phyloP scores from a whole-genome alignment of 2,113 vertebrate genomes.

The Arenaria interpres region DNA sequence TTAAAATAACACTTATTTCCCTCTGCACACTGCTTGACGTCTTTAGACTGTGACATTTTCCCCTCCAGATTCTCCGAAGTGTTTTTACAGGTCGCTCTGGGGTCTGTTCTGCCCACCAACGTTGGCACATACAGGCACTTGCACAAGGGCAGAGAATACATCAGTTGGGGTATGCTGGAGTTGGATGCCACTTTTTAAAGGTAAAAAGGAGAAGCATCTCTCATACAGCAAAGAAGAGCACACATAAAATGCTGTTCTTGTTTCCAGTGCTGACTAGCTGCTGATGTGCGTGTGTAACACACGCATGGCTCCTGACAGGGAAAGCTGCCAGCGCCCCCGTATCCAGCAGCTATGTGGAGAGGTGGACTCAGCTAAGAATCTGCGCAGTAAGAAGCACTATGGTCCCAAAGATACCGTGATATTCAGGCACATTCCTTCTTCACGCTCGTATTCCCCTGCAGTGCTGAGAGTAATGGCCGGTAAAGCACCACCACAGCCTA shows the following conservation, averaged over 20 bases:
- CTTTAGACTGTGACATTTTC: background rate
- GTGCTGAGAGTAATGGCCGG: background rate
- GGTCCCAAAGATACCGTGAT: background rate
- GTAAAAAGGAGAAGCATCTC: background rate
- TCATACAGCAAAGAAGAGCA: background rate
- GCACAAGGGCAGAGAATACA: background rate
- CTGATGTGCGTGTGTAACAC: background rate
- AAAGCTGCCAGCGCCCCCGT: background rate
- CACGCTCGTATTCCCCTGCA: background rate
- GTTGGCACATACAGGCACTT: rapidly evolving
- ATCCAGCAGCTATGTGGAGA: background rate
- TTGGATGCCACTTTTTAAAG: background rate
- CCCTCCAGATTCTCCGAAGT: background rate
- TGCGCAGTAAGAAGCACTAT: background rate
- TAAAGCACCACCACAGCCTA: background rate
- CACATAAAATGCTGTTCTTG: rapidly evolving
- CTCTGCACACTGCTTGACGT: background rate
- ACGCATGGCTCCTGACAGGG: background rate
- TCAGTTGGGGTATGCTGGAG: background rate
- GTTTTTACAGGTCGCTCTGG: background rate
- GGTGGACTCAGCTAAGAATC: background rate
- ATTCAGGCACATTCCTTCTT: background rate
- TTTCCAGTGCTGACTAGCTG: background rate
- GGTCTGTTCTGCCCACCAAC: background rate
- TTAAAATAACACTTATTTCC: background rate